Evolutionary conservation across 2,888 invertebrate species (phyloP).

Genomic region (Epistrophe eligans): DNA sequence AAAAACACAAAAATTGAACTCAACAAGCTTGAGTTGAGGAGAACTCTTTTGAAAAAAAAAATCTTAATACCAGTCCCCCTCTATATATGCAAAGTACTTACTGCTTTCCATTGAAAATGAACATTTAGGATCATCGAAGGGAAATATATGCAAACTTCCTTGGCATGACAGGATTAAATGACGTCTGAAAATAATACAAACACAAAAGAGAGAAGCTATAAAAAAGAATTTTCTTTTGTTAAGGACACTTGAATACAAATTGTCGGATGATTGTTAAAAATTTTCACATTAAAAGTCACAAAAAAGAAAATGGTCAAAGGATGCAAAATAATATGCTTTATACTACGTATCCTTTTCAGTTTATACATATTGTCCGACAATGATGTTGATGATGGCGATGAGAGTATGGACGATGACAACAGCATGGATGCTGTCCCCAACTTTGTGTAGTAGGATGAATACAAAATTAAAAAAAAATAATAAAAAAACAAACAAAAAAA

Average conservation of each 20-base stretch:
- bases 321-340: slow-evolving; percentile 64
- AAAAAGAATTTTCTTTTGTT: slow-evolving; percentile 37
- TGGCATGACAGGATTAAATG: slow-evolving; percentile 97
- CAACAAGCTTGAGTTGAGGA: slow-evolving; percentile 8
- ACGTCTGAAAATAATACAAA: slow-evolving; percentile 85
- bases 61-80: neutral
- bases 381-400: slow-evolving; percentile 8
- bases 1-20: neutral
- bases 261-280: slow-evolving; percentile 71
- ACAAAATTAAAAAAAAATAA: neutral
- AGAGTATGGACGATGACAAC: neutral
- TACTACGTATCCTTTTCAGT: slow-evolving; percentile 24
- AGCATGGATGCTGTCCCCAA: neutral
- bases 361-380: slow-evolving; percentile 3
- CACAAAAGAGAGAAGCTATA: slow-evolving; percentile 19
- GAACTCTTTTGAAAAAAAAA: neutral
- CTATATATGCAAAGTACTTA: slow-evolving; percentile 86
- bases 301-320: slow-evolving; percentile 57
- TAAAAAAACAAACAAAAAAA: neutral
- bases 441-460: neutral
- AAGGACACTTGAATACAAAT: slow-evolving; percentile 73
- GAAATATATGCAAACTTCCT: slow-evolving; percentile 96
- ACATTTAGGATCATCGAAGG: slow-evolving; percentile 97
- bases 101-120: slow-evolving; percentile 98
- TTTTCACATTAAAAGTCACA: slow-evolving; percentile 62